Evolutionary conservation across 2,113 vertebrate species (phyloP), one percentile per base, ranked within the genome.

Genomic region (Peromyscus maniculatus): DNA sequence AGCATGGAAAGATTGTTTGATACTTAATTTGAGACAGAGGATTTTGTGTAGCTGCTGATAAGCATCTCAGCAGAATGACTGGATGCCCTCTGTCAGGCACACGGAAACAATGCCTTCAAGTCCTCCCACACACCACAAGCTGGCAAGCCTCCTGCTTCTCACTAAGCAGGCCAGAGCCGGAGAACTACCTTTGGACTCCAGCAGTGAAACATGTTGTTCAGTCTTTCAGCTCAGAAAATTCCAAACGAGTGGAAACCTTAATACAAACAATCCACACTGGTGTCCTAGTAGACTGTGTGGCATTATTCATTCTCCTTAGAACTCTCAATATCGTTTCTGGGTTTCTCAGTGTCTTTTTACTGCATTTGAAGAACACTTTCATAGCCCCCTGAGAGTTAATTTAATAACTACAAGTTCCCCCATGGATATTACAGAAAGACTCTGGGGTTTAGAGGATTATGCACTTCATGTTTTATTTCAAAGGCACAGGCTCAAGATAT

Each of bases 401-500:
- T 96, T 94, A 95, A 96, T 93, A 94, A 71, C 89, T 90, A 39
- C 2, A 28, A 80, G 95, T 96, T 95, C 91, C 91, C 82, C 69
- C 22, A 0, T 7, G 52, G 94, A 91, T 67, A 77, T 97, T 91
- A 89, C 49, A 84, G 91, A 87, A 95, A 94, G 78, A 93, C 57
- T 86, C 72, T 71, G 9, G 62, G 79, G 88, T 69, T 91, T 89
- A 94, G 87, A 24, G 79, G 91, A 95, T 97, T 97, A 97, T 93
- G 92, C 71, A 91, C 87, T 97, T 96, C 95, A 95, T 66, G 95
- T 93, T 97, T 97, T 96, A 97, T 97, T 96, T 96, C 93, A 97
- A 97, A 97, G 91, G 67, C 80, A 83, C 33, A 7, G 36, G 72
- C 91, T 94, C 89, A 95, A 97, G 92, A 91, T 91, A 62, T 43